These are phyloP conservation scores for Pseudomugil tenellus DNA, from an alignment of 2,797 vertebrate genomes.

Conservation along the genomic window DNA sequence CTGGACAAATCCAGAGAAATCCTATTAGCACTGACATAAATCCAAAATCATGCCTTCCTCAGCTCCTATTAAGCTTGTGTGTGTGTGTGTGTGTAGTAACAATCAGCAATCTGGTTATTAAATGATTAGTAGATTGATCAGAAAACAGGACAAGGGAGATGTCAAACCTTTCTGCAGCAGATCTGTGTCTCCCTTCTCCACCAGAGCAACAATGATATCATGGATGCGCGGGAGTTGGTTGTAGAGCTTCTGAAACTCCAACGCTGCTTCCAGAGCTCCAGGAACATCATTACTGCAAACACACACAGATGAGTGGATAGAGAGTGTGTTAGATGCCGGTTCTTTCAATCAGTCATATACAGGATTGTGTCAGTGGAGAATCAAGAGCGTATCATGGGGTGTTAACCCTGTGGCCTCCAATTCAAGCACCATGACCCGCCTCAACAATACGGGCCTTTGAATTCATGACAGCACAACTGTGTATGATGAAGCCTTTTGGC, in stretches of 20 bases:
- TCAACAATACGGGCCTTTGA: constrained; percentile 73
- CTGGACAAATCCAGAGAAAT: not conserved
- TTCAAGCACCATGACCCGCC: constrained; percentile 60
- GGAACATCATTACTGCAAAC: constrained; percentile 82
- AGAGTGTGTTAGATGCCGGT: constrained; percentile 46
- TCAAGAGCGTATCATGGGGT: constrained; percentile 52
- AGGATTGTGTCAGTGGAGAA: constrained; percentile 55
- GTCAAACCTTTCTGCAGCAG: constrained; percentile 90
- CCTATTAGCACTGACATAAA: not conserved
- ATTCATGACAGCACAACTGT: constrained; percentile 69
- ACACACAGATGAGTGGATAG: constrained; percentile 24
- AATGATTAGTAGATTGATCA: not conserved
- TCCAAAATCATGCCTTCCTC: not conserved
- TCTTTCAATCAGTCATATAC: constrained; percentile 59
- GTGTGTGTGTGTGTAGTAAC: not conserved
- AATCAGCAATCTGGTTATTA: not conserved
- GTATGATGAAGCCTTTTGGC: constrained; percentile 74
- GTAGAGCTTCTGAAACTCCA: constrained; percentile 85
- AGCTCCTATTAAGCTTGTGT: not conserved
- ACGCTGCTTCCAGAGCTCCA: constrained; percentile 82
- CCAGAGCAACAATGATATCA: constrained; percentile 85
- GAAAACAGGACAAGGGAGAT: not conserved
- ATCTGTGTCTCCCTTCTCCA: constrained; percentile 90
- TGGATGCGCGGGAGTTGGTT: constrained; percentile 85
- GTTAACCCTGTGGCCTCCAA: constrained; percentile 68